Conservation (phyloP, 2,113 vertebrate genomes). For the Cygnus atratus region DNA sequence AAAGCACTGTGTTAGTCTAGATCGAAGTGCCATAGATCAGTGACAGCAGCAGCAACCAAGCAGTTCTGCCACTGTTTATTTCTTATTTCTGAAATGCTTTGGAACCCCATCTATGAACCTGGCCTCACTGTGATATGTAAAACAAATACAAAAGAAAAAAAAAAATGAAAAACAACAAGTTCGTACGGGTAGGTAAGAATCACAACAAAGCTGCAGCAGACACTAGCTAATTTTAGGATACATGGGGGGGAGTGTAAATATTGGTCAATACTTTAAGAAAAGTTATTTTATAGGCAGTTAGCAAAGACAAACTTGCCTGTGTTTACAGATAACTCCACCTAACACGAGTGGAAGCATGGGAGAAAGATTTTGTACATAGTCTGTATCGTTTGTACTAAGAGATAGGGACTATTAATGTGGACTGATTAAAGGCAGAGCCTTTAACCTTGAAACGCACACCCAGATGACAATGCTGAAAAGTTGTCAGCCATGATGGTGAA, state of each 20-base stretch:
- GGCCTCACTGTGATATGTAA: background rate
- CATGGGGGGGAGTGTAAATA: background rate
- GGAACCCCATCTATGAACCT: background rate
- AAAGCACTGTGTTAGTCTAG: background rate
- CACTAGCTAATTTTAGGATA: background rate
- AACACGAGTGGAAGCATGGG: background rate
- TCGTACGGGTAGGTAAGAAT: background rate
- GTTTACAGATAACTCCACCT: background rate
- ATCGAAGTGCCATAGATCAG: background rate
- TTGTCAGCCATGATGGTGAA: background rate
- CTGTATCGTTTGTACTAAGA: background rate
- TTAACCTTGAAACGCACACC: slow-evolving; percentile 2
- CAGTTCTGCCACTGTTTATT: background rate
- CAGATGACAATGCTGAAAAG: background rate
- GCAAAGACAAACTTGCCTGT: background rate
- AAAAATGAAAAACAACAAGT: background rate
- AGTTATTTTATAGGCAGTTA: background rate
- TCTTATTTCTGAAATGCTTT: background rate
- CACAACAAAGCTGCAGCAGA: background rate
- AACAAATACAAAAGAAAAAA: background rate
- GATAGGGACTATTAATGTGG: background rate
- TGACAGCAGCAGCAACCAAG: background rate
- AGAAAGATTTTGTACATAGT: background rate
- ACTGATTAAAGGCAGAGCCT: background rate
- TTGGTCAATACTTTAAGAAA: background rate